Conservation (phyloP, 2,797 vertebrate species). For the Sciurus carolinensis region DNA sequence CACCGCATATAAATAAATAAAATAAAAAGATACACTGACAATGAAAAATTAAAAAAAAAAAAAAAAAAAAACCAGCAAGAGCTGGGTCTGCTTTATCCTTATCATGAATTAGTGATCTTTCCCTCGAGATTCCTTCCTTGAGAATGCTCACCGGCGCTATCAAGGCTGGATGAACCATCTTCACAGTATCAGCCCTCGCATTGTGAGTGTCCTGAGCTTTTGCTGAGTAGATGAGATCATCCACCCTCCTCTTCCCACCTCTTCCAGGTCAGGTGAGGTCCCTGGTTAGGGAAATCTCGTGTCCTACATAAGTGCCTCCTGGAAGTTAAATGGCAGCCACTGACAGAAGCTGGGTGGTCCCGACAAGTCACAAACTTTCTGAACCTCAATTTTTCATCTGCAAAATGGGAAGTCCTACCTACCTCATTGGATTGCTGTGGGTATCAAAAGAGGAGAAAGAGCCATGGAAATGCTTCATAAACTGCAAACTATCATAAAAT, state of each 20-base stretch:
- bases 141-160: neutral
- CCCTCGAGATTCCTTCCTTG: neutral
- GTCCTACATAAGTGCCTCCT: neutral
- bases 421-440: neutral
- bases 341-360: neutral
- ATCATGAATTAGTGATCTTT: slow-evolving; percentile 60
- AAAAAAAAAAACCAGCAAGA: neutral
- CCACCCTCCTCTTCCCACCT: accelerated
- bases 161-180: neutral
- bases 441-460: neutral
- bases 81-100: neutral
- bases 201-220: neutral
- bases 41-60: too few relatives aligned
- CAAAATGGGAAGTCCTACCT: neutral
- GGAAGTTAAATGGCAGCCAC: neutral
- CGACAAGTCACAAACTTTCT: neutral
- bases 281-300: neutral
- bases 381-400: neutral
- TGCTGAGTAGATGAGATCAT: neutral
- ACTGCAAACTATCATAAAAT: neutral
- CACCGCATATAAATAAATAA: too few relatives aligned
- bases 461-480: neutral
- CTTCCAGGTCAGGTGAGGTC: neutral
- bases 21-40: too few relatives aligned
- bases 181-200: neutral